Base-by-base conservation (phyloP, 2,888 invertebrate species). In the Augiades crinisus region DNA sequence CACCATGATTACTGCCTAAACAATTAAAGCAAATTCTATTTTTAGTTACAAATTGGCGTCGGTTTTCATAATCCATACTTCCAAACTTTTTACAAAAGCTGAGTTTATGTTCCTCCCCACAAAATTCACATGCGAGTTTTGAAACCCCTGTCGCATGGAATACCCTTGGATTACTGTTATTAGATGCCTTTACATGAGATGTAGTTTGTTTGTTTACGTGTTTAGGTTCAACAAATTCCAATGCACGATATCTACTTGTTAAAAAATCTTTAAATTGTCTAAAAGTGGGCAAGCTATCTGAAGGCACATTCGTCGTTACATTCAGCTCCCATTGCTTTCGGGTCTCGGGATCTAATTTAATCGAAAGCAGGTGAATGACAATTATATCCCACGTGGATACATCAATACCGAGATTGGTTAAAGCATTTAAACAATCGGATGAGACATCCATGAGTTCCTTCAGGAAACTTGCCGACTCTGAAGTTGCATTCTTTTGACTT, bases 11-110 rank as follows among this genome's bases (percentile, higher is more conserved):
- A 2, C 34, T 22, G 3, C 47, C 49, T 16, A 68, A 53, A 38
- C 64, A 68, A 45, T 61, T 59, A 36, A 61, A 68, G 45, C 65
- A 63, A 2, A 66, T 17, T 4, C 50, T 41, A 4, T 59, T 60
- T n/a, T 21, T 33, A 16, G 49, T 40, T 1, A 58, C 59, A 53
- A 66, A 62, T n/a, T 52, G 31, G 27, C 57, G 57, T 5, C 59
- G 50, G 3, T 12, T 31, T 12, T 59, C 49, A 10, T 41, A 36
- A 19, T 49, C 12, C 52, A 52, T 16, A 5, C 58, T 55, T 1
- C 21, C 40, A 53, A 64, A 65, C 7, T 24, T 36, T 24, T 65
- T 62, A 46, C 62, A 65, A 46, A 38, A 40, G 22, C 8, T 34
- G 5, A 66, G 24, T 43, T 59, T 63, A 21, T 67, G 65, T 36